A percentile compares a stretch with the other conserved stretches of the same genome.
Conservation (phyloP, 53 echinoderm and acorn worm genomes). For the Echinometra lucunter region DNA sequence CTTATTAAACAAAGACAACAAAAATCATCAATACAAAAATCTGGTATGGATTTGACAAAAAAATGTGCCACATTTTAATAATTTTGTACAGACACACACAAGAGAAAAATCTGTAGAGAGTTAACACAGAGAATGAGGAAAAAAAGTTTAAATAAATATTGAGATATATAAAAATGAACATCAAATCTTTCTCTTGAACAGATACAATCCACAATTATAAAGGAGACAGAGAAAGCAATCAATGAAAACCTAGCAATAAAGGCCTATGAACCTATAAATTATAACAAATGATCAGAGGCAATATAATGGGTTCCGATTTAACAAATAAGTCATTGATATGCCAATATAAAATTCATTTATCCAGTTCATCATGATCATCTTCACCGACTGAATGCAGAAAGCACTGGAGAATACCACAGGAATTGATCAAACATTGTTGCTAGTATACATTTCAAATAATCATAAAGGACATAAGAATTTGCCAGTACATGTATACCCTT, state of each 20-base stretch:
- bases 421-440: background rate
- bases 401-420: constrained; percentile 23
- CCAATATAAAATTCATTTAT: background rate
- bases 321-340: constrained; percentile 8
- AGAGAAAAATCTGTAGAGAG: constrained; percentile 64
- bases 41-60: constrained; percentile 62
- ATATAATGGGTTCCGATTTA: background rate
- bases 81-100: constrained; percentile 73
- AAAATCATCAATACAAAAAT: background rate
- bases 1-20: background rate
- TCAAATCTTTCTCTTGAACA: constrained; percentile 57
- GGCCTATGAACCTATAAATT: constrained; percentile 24
- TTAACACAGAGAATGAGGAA: constrained; percentile 56
- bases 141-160: constrained; percentile 70
- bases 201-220: constrained; percentile 43
- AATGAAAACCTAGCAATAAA: constrained; percentile 16
- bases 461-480: background rate
- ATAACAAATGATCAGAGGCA: background rate
- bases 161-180: constrained; percentile 60
- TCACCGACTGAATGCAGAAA: constrained; percentile 36
- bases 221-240: constrained; percentile 54
- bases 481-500: background rate
- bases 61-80: constrained; percentile 71
- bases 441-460: background rate
- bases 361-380: constrained; percentile 1